Evolutionary conservation across 2,797 vertebrate species (phyloP), one percentile per base, ranked within the genome.

Genomic region (Florisuga fusca): DNA sequence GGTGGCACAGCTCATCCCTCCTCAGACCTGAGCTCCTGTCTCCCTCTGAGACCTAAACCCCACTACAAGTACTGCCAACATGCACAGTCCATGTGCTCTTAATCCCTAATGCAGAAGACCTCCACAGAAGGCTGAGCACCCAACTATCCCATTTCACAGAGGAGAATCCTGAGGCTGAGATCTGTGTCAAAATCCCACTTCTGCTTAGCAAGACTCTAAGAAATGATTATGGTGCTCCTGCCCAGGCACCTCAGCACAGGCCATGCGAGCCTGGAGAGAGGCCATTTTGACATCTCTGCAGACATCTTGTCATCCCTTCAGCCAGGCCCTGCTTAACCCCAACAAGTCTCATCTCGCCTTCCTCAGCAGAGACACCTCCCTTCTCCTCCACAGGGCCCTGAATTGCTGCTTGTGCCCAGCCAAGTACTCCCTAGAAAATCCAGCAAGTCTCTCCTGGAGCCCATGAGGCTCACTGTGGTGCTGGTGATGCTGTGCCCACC

Each of bases 271-370:
- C 27, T 20, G 72, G 54, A 2, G 3, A 91, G 82, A 5, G 2
- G 45, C 53, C 88, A 96, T 96, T 96, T 96, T 90, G 83, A 67
- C 85, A 84, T 82, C 66, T 88, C 53, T 79, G 91, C 90, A 96
- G 96, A 89, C 86, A 94, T 96, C 77, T 96, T 97, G 92, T 89
- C 71, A 38, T 85, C 75, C 86, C 72, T 96, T 93, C 78, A 96
- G 63, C 61, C 82, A 80, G 81, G 84, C 64, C 80, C 84, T 95
- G 8, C 87, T 96, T 93, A 86, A 95, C 81, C 90, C 78, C 89
- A 92, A 71, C 96, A 96, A 96, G 96, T 87, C 86, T 41, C n/a
- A 6, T 95, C 96, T 95, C 0, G 95, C 71, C 85, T 90, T 82
- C 4, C 2, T 61, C 74, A 83, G 84, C 8, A 2, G 55, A 92